These are phyloP conservation scores for Catharus minimus DNA, from an alignment of 2,113 vertebrate species.

Conservation along the genomic window DNA sequence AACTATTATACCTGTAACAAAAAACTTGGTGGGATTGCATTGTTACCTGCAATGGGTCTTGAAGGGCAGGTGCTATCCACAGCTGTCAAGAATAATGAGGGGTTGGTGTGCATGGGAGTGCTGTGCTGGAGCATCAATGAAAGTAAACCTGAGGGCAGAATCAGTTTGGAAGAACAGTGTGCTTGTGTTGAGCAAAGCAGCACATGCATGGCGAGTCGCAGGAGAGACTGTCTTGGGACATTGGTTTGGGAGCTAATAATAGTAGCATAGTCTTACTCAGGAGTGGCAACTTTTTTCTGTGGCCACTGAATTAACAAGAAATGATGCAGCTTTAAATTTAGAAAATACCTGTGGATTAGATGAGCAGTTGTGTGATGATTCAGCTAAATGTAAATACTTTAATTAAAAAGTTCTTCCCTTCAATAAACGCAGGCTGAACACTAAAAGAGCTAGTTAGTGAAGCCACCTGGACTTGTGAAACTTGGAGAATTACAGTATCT, in stretches of 20 bases:
- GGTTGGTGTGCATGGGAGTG: background rate
- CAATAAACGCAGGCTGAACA: background rate
- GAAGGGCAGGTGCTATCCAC: background rate
- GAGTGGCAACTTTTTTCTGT: slow-evolving; percentile 28
- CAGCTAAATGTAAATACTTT: slow-evolving; percentile 24
- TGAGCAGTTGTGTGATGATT: slow-evolving; percentile 26
- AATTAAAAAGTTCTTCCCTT: slow-evolving; percentile 46
- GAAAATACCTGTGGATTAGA: slow-evolving; percentile 14
- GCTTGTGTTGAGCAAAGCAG: background rate
- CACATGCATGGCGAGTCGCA: rapidly evolving
- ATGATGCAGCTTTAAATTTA: slow-evolving; percentile 34
- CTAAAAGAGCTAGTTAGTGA: background rate
- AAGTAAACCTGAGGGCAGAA: background rate
- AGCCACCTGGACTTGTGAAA: slow-evolving; percentile 35
- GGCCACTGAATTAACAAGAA: background rate
- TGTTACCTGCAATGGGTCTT: background rate
- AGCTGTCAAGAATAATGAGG: background rate
- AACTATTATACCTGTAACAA: background rate
- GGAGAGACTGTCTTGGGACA: background rate
- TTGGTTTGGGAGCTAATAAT: background rate
- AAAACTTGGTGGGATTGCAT: background rate
- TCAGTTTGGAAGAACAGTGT: background rate
- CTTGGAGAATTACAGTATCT: background rate
- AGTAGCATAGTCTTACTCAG: background rate
- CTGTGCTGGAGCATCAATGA: background rate